Percentiles rank a stretch among this genome's conserved stretches.
These are phyloP conservation scores for Calypte anna DNA, from an alignment of 2,113 vertebrate genomes.

Conservation along the genomic window DNA sequence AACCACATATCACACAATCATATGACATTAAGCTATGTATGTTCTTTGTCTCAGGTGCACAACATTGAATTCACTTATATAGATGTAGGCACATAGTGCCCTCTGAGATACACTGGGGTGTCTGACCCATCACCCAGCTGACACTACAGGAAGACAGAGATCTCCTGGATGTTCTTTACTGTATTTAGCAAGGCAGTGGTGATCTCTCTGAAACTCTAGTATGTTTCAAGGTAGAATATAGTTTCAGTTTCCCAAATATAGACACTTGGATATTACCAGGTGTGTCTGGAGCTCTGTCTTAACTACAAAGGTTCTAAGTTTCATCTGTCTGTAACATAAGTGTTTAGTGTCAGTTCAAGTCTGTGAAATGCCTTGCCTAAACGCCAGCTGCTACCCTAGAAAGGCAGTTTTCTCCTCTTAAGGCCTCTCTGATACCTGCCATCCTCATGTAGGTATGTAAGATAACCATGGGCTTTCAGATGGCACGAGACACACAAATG, in stretches of 20 bases:
- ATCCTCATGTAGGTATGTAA: neutral
- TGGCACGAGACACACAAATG: neutral
- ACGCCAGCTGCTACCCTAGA: neutral
- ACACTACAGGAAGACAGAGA: neutral
- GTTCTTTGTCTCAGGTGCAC: neutral
- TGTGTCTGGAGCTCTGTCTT: accelerated
- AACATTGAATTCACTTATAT: neutral
- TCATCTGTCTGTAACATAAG: neutral
- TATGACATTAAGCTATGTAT: neutral
- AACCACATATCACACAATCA: neutral
- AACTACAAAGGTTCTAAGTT: neutral
- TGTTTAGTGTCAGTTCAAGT: neutral
- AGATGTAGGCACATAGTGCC: neutral
- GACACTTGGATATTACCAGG: neutral
- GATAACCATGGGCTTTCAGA: neutral
- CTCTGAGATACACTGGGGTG: neutral
- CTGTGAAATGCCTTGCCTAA: neutral
- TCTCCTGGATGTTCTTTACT: neutral
- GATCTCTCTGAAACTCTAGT: neutral
- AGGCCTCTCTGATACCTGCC: neutral
- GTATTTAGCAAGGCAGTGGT: neutral
- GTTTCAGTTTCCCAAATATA: neutral
- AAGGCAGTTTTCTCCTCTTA: neutral
- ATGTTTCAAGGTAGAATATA: neutral
- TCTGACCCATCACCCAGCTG: neutral